Evolutionary conservation across 2,797 vertebrate genomes (phyloP), one percentile per base, ranked within the genome.

Genomic region (Intellagama lesueurii): DNA sequence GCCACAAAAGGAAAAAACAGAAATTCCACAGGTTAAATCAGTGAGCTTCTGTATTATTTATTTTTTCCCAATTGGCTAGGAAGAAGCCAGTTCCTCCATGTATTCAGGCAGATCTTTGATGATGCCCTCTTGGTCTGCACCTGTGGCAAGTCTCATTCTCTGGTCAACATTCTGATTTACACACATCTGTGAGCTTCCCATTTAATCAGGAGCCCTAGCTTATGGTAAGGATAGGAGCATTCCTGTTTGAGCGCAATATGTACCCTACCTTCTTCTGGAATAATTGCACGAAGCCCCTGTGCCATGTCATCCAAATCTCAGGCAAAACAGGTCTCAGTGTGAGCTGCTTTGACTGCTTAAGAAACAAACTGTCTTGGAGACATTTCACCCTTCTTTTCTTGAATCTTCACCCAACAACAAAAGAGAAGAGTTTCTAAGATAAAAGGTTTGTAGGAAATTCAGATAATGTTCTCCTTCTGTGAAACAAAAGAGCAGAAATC

Each of bases 401-500:
- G 28, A 30, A 81, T 49, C 1, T 16, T 69, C 56, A 77, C 87
- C 81, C 4, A 44, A n/a, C 47, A 7, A 12, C 1, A 83, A 91
- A 44, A n/a, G 68, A 75, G 73, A 28, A 60, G 75, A 88, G 76
- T 40, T 49, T 79, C 60, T 16, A 73, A 52, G 72, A 73, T 8
- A 0, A 0, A 91, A 95, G 86, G 83, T 91, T 92, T 94, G 77
- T 76, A 87, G 86, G 83, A 92, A 92, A 91, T 69, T 14, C 86
- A 91, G 95, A 96, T 95, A 95, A 91, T 92, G 93, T 93, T 96
- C 96, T 96, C 30, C 91, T 93, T 90, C 82, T 87, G 87, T 76
- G 68, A 93, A 93, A 96, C 88, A 95, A 90, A 94, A 92, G 95
- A 93, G 84, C 88, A 93, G 87, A 97, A 96, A 95, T 94, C 77